phyloP scores from a whole-genome alignment of 2,888 invertebrate genomes.

The Trichopoda pennipes region DNA sequence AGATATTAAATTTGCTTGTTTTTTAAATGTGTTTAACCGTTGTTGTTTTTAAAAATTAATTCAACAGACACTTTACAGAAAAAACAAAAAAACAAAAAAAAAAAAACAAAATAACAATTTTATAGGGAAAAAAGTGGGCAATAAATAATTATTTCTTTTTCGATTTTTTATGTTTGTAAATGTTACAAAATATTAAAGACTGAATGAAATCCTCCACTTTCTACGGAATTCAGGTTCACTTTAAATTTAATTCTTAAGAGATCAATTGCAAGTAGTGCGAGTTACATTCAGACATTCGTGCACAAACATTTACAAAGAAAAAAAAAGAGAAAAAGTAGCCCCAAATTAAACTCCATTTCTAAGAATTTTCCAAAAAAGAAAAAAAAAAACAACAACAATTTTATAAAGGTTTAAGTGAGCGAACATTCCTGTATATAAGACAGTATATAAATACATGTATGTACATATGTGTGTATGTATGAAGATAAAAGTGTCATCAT shows the following conservation, averaged over 20 bases:
- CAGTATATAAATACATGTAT: not conserved
- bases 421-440: no score
- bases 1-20: not conserved
- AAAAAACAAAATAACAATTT: no score
- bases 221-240: constrained; percentile 59
- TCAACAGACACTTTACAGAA: not conserved
- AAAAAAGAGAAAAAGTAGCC: constrained; percentile 26
- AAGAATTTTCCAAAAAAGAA: constrained; percentile 14
- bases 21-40: not conserved
- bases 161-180: constrained; percentile 2
- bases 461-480: not conserved
- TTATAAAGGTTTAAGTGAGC: no score
- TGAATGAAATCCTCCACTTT: constrained; percentile 39
- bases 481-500: constrained; percentile 17
- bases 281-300: not conserved
- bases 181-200: constrained; percentile 45
- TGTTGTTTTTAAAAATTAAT: not conserved
- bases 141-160: not conserved
- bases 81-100: not conserved
- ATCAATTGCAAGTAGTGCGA: constrained; percentile 67
- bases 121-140: constrained; percentile 12
- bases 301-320: constrained; percentile 22
- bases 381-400: no score
- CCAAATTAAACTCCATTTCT: constrained; percentile 46
- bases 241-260: constrained; percentile 59